Evolutionary conservation across 2,113 vertebrate species (phyloP), one percentile per base, ranked within the genome.

Genomic region (Andinoacara biseriatus): DNA sequence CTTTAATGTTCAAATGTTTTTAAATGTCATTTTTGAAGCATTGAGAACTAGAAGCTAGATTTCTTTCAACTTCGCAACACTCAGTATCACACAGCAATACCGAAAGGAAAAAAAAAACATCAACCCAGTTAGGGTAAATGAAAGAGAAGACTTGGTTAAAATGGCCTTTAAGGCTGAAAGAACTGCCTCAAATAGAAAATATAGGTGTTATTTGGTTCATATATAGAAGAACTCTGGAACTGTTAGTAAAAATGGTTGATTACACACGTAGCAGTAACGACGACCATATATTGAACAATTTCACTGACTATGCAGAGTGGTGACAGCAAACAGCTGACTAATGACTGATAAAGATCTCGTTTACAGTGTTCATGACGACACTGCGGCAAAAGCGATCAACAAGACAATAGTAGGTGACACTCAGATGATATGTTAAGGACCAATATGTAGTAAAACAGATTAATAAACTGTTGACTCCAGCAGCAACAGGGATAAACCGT

Each of bases 241-340:
- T 18, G 63, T 29, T 49, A 38, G 63, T 49, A 0, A 69, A 49
- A 29, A 49, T 49, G 65, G 65, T 17, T 69, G 40, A 24, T 69
- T 49, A 69, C 24, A 69, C 43, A 0, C 1, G 63, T 18, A 69
- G 62, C 9, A 65, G 22, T 49, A 67, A 67, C 40, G 18, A 24
- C 7, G 40, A 40, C 13, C 22, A 2, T 26, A 24, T 0, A 69
- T 40, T 3, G 15, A 69, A 29, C 40, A 49, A 29, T 69, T 15
- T 69, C 63, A 1, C 40, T 0, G 9, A 49, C 63, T 20, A 7
- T 0, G 49, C 40, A 69, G 15, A 11, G 40, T 15, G 2, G 63
- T 54, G 74, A 58, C 33, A 26, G 56, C 33, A 58, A 24, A 77
- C 57, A 11, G 33, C 62, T 81, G 63, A 72, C 24, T 59, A 49